phyloP scores from a whole-genome alignment of 2,797 vertebrate genomes.

The Prionace glauca region DNA sequence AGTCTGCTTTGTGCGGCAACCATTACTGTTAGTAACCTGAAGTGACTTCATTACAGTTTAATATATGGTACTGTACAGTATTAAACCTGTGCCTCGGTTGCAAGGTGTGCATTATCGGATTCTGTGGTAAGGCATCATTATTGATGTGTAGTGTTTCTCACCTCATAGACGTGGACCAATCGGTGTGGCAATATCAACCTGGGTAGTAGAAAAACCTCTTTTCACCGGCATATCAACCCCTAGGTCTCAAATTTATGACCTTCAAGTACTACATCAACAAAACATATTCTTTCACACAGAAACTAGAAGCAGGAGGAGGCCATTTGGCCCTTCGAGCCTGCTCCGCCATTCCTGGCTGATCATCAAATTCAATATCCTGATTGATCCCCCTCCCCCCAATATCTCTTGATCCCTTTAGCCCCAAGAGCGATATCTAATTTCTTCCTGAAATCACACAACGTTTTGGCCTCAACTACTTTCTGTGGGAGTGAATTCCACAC shows the following conservation, averaged over 20 bases:
- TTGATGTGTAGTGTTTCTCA: background rate
- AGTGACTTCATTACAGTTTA: constrained; percentile 16
- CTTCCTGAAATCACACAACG: too few species aligned
- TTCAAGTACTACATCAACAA: background rate
- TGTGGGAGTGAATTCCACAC: too few species aligned
- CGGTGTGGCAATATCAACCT: background rate
- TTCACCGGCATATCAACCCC: background rate
- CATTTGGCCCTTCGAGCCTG: too few species aligned
- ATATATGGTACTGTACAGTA: constrained; percentile 20
- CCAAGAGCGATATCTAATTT: too few species aligned
- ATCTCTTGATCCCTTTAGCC: too few species aligned
- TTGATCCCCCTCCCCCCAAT: too few species aligned
- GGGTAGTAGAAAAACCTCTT: background rate
- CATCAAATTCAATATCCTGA: too few species aligned
- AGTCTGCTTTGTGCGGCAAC: background rate
- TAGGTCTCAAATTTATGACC: background rate
- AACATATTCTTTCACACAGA: background rate
- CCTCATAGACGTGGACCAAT: background rate
- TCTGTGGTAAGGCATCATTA: background rate
- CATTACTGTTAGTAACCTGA: background rate
- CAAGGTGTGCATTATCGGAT: background rate
- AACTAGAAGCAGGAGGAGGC: too few species aligned
- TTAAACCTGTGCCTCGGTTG: background rate
- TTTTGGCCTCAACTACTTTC: too few species aligned
- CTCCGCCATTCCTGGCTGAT: too few species aligned